Evolutionary conservation across 1,140 invertebrate species (phyloP).

Genomic region (Dendroctonus valens): DNA sequence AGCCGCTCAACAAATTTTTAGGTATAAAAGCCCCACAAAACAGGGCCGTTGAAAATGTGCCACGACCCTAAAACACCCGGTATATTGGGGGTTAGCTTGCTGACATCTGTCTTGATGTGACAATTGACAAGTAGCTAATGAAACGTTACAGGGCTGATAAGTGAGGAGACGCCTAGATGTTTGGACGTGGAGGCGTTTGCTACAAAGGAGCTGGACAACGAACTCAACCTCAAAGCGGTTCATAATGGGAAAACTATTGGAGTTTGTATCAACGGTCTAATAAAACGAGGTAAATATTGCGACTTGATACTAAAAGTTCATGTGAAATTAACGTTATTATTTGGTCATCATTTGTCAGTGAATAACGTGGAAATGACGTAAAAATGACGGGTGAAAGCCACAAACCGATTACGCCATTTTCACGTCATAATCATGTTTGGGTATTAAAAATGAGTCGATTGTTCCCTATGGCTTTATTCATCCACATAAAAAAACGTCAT

Average conservation of each 20-base stretch:
- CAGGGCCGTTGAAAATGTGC: background rate
- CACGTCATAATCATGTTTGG: no score
- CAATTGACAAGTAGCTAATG: background rate
- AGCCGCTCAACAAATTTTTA: slow-evolving; percentile 66
- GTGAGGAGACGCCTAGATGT: slow-evolving; percentile 62
- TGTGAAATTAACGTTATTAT: background rate
- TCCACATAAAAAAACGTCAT: no score
- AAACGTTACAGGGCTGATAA: slow-evolving; percentile 52
- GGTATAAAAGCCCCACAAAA: slow-evolving; percentile 13
- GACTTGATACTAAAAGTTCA: no score
- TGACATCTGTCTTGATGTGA: background rate
- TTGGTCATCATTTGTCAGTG: background rate
- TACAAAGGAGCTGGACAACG: slow-evolving; percentile 57
- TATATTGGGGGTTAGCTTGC: background rate
- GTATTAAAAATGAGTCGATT: no score
- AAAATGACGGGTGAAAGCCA: no score
- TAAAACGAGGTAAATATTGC: slow-evolving; percentile 50
- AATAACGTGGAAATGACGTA: no score
- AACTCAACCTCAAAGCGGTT: slow-evolving; percentile 63
- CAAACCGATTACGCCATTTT: no score
- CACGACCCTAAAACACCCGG: background rate
- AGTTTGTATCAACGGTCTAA: slow-evolving; percentile 50
- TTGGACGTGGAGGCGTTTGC: slow-evolving; percentile 66
- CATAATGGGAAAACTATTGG: slow-evolving; percentile 61
- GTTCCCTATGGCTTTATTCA: no score